Base-by-base conservation (phyloP, 2,113 vertebrate species). In the Scalopus aquaticus region DNA sequence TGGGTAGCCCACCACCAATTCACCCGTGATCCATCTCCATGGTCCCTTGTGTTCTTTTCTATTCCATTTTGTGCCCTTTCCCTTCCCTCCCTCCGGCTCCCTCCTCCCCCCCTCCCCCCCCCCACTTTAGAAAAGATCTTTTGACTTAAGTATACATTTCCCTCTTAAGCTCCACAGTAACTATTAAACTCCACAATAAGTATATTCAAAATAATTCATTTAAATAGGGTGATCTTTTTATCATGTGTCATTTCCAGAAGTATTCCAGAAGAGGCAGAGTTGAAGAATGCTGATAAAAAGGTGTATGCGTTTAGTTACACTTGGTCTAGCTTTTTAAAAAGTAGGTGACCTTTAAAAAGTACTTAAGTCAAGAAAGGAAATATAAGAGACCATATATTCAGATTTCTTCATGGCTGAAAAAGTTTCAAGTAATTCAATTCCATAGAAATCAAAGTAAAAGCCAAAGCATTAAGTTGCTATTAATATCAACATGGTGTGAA, bases 261-360 rank as follows among this genome's bases (percentile, higher is more conserved):
- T 19, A 91, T 51, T 49, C 65, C 17, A 35, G 22, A 84, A 93
- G 17, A 93, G 19, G 39, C 15, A 85, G 56, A 76, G 26, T 49
- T 84, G 78, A 76, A 94, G 49, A 80, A 67, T 79, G 17, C 32
- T 24, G 3, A 79, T 91, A 88, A 65, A 96, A 70, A 88, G 60
- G 42, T 72, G 4, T 65, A 44, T 49, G 80, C 56, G 90, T 93
- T 91, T 74, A 91, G n/a, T 95, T 93, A 60, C 28, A 83, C 17
- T 65, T 62, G 30, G 1, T 54, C 46, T 88, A 93, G 65, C 30
- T 88, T 73, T 88, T 91, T 81, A 76, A 78, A 93, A 96, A 79
- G 20, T 88, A 95, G 49, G 49, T 85, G 96, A 95, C 64, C 80
- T 93, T 94, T 94, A 77, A 89, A 93, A 95, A 95, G 70, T 85